Base-by-base conservation (phyloP, 2,888 invertebrate genomes). In the Hirtodrosophila cameraria region DNA sequence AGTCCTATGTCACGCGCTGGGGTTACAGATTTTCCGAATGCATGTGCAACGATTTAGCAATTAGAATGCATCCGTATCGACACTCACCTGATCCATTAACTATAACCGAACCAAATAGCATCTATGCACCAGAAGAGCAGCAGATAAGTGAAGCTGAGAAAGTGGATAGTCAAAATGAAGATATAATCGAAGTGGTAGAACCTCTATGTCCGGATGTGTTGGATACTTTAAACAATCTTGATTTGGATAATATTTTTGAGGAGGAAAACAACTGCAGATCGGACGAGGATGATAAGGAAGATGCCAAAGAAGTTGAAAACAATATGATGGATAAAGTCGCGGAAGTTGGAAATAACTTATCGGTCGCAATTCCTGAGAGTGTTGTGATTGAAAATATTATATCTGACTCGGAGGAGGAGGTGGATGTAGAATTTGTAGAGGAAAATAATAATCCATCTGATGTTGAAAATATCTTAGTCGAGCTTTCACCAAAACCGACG, bases 1-100 rank as follows among this genome's bases (percentile, higher is more conserved):
- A 62, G 13, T 48, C 72, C 0, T 20, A 31, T 9, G 68, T 73
- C 1, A 72, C 43, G 1, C 61, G 61, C 13, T 73, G 73, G 72
- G 41, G 46, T 8, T 68, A 35, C 12, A 31, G 16, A 9, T 73
- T 73, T 41, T 41, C 72, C 18, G n/a, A 2, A 1, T 48, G 58
- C n/a, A 54, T 72, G 43, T 72, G 72, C 30, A 7, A 33, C 4
- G 68, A 68, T 30, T 42, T 73, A 18, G 52, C 23, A 7, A 61
- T 72, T 8, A 2, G 12, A 42, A 41, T 73, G 58, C 6, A 15
- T 1, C 45, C 55, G 1, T 53, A 54, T 15, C 27, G 43, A 1
- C 71, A 68, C 28, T 52, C 13, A 16, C 67, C 71, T 4, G 25
- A 5, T 6, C 6, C 2, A 5, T 8, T 23, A 2, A 2, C 23